phyloP scores from a whole-genome alignment of 2,888 invertebrate species.

The Mimumesa dahlbomi region DNA sequence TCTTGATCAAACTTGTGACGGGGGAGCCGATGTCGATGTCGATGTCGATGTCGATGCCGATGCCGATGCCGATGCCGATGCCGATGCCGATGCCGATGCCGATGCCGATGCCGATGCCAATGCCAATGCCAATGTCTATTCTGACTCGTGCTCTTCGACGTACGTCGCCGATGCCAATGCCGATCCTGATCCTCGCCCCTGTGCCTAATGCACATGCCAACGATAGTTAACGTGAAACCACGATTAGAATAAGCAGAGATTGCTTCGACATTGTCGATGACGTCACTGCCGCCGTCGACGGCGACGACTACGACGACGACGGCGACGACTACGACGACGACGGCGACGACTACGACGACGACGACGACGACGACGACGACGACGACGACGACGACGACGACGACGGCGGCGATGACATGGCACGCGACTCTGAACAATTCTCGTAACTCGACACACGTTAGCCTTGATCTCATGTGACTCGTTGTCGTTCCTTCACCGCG shows the following conservation, averaged over 20 bases:
- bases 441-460: constrained; percentile 64
- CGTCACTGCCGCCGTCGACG: background rate
- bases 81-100: constrained; percentile 10
- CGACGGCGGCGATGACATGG: constrained; percentile 52
- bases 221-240: no score
- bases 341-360: constrained; percentile 2
- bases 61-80: constrained; percentile 25
- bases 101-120: background rate
- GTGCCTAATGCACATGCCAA: no score
- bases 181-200: no score
- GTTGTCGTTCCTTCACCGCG: constrained; percentile 21
- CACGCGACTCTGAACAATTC: constrained; percentile 68
- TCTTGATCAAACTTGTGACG: no score
- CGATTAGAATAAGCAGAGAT: background rate
- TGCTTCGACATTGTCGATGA: background rate
- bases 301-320: constrained; percentile 17
- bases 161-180: constrained; percentile 1
- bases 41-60: constrained; percentile 13
- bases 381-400: constrained; percentile 17
- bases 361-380: constrained; percentile 5
- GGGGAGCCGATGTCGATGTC: no score
- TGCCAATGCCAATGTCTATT: background rate
- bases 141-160: background rate
- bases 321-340: constrained; percentile 11
- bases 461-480: constrained; percentile 58